Percentiles rank a stretch among this genome's conserved stretches.
These are phyloP conservation scores for Plectropomus leopardus DNA, from an alignment of 2,113 vertebrate species.

Conservation along the genomic window DNA sequence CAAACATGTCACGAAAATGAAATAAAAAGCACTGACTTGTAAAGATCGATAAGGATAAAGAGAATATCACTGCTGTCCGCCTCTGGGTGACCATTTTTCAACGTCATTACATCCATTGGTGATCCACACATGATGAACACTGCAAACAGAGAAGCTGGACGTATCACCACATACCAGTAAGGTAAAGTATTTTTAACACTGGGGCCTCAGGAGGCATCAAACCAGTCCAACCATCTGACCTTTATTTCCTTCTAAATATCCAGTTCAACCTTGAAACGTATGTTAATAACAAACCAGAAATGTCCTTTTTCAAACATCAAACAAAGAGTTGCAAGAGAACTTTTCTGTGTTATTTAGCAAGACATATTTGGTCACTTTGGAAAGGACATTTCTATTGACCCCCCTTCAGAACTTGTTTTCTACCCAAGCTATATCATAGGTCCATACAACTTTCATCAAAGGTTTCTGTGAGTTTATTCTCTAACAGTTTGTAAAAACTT, in stretches of 20 bases:
- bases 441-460: not conserved
- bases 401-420: too few species aligned
- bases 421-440: too few species aligned
- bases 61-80: slow-evolving; percentile 82
- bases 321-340: too few species aligned
- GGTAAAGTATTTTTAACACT: not conserved
- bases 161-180: not conserved
- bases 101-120: slow-evolving; percentile 69
- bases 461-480: not conserved
- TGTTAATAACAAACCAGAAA: slow-evolving; percentile 36
- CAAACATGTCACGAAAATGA: not conserved
- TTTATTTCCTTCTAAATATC: slow-evolving; percentile 21
- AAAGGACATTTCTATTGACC: too few species aligned
- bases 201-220: not conserved
- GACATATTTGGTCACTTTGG: too few species aligned
- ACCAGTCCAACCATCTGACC: not conserved
- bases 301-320: not conserved
- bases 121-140: slow-evolving; percentile 93
- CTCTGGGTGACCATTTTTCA: slow-evolving; percentile 63
- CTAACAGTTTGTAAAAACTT: not conserved
- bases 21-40: slow-evolving; percentile 88
- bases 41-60: slow-evolving; percentile 93
- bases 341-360: too few species aligned
- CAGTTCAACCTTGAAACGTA: slow-evolving; percentile 32
- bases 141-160: slow-evolving; percentile 63